Evolutionary conservation across 2,113 vertebrate species (phyloP), one percentile per base, ranked within the genome.

Genomic region (Xenus cinereus): DNA sequence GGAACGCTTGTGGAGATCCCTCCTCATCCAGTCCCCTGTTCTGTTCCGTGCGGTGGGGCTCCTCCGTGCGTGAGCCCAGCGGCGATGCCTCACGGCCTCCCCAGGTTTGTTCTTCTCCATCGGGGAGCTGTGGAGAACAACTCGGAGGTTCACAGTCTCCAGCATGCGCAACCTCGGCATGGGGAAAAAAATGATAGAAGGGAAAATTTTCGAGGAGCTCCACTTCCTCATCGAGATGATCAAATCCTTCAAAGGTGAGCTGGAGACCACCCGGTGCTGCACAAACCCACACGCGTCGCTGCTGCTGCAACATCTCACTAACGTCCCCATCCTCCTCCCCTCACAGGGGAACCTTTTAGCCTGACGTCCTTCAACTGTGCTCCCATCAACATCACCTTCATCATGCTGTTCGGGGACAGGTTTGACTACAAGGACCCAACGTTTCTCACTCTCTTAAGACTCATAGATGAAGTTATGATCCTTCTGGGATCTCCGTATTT

Each of bases 31-130:
- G 85, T 17, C 53, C 57, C 72, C 68, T 43, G 5, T 16, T 39
- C 28, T 45, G 27, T 22, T 39, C 26, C 10, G 5, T 12, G 37
- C 2, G 84, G 66, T 59, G 89, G 73, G 66, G 84, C n/a, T 91
- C 62, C 69, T 45, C 76, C 0, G 0, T 20, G 43, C 48, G 11
- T 22, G 66, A 88, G 77, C 88, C 88, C 87, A 94, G 89, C 46
- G 4, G 74, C 33, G 43, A 19, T 43, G 46, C 87, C 81, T 81
- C 78, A 10, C 0, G 85, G 37, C 71, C 73, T 68, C 57, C 82
- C 23, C 93, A 98, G 98, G 98, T 62, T 77, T 98, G 81, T 98
- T 98, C 93, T 98, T 98, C 95, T 97, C 98, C 2, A 98, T 98
- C 0, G 98, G 98, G 77, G 90, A 96, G 6, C 95, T 84, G 45